Evolutionary conservation across 2,888 invertebrate species (phyloP), one percentile per base, ranked within the genome.

Genomic region (Hydrotaea diabolus): DNA sequence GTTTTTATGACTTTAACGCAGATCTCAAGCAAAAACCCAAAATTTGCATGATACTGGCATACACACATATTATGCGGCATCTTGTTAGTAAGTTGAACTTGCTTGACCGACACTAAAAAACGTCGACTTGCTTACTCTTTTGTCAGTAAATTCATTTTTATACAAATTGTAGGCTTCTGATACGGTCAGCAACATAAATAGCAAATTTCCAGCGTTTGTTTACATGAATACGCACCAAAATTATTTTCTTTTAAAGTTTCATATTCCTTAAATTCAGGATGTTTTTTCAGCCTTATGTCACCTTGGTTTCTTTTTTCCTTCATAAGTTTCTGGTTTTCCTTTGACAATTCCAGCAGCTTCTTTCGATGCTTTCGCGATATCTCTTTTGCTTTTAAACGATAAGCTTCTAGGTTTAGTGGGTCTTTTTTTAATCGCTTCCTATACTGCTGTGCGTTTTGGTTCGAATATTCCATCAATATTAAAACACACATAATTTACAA

Each of bases 41-140:
- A 77, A 66, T 77, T 66, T 26, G 31, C 53, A 55, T 77, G 66
- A 49, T 77, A 77, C 13, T 66, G 31, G 39, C 36, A 75, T 23
- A 75, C 75, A 46, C 76, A 76, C 76, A 76, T 76, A 26, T 36
- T 76, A 64, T 76, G 76, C 26, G 74, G 74, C 57, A 74, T 39
- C 26, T 74, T 57, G 39, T 31, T 59, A 15, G 59, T 39, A 13
- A 74, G 43, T 39, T 74, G 57, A 39, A 74, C 21, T n/a, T 74
- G 57, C 17, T 31, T 64, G 15, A 31, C 36, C 36, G 36, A 36
- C 3, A 36, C 5, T 36, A 8, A 36, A 36, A 64, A 64, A 64
- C 36, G 15, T 26, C 36, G 64, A 64, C 36, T 64, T 64, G 17
- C 31, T 31, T 69, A 69, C 69, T 26, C 64, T 64, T 64, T 64